Evolutionary conservation across 1,140 invertebrate genomes (phyloP), one percentile per base, ranked within the genome.

Genomic region (Drosophila persimilis): DNA sequence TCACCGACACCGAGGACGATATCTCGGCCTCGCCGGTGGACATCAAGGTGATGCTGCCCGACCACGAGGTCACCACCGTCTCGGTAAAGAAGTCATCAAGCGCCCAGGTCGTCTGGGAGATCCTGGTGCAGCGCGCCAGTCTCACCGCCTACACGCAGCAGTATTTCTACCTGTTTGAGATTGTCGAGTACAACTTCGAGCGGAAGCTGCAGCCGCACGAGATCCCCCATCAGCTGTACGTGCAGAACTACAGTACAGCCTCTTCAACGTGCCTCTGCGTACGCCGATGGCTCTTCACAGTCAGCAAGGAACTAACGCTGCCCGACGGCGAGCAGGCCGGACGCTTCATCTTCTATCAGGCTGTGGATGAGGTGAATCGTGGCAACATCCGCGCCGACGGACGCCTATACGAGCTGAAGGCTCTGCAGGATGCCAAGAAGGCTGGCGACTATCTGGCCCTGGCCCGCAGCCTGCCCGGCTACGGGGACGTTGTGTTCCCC

Each of bases 231-330:
- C 97, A 98, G 81, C 93, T 99, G 51, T 99, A 99, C 92, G 98
- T 99, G 76, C 98, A 99, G 93, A 99, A 99, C 92, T 99, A 99
- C 90, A 98, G 97, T 69, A 99, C 98, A n/a, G 98, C 98, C 22
- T 98, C 97, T 26, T 97, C 97, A 53, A 99, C 97, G 11, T 99
- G 99, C 92, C 93, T 99, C n/a, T 94, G 95, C 54, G 93, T 99
- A 45, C 94, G 97, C 45, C 97, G 97, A 92, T 99, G 98, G 98
- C 92, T 99, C 24, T 99, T 99, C 92, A 95, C 96, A 39, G 92
- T 96, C 35, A 91, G 93, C 43, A 93, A 93, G 79, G 97, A 98
- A 92, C 93, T 96, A 13, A 93, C 93, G 24, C 91, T 97, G 50
- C 94, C 95, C 70, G 92, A 93, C 9, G 93, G 93, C 58, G 80